Evolutionary conservation across 2,113 vertebrate species (phyloP).

Genomic region (Clarias magur): DNA sequence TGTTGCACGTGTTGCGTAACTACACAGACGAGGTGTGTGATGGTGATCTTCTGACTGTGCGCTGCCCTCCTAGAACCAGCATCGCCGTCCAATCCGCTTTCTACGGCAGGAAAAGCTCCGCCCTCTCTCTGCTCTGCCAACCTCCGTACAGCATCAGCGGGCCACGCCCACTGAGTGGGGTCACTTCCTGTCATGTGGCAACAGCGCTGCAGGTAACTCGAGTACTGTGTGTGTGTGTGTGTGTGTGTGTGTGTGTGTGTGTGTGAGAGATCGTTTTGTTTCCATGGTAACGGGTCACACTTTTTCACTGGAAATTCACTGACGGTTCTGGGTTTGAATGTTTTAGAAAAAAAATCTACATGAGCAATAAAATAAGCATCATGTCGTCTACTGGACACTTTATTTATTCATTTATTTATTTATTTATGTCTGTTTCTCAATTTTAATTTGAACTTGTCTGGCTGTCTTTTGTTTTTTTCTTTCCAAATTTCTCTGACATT

Average conservation of each 20-base stretch:
- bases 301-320: not conserved
- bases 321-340: not conserved
- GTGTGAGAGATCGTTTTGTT: not conserved
- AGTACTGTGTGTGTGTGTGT: not conserved
- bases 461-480: no score
- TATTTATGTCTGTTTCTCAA: not conserved
- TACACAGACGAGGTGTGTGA: conserved; percentile 86
- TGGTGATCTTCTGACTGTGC: conserved; percentile 81
- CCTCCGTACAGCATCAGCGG: conserved; percentile 71
- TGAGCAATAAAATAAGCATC: not conserved
- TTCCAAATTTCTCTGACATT: not conserved
- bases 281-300: not conserved
- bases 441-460: not conserved
- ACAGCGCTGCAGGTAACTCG: conserved; percentile 83
- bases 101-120: conserved; percentile 78
- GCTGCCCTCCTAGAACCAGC: conserved; percentile 86
- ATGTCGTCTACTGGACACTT: not conserved
- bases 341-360: not conserved
- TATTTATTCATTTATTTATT: not conserved
- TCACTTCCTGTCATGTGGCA: conserved; percentile 79
- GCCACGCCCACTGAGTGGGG: conserved; percentile 71
- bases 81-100: conserved; percentile 89
- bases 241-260: not conserved
- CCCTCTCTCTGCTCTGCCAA: conserved; percentile 77
- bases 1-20: conserved; percentile 83